A percentile compares a stretch with the other conserved stretches of the same genome.
phyloP scores from a whole-genome alignment of 2,797 vertebrate genomes.

The Enteromius unitaeniatus region DNA sequence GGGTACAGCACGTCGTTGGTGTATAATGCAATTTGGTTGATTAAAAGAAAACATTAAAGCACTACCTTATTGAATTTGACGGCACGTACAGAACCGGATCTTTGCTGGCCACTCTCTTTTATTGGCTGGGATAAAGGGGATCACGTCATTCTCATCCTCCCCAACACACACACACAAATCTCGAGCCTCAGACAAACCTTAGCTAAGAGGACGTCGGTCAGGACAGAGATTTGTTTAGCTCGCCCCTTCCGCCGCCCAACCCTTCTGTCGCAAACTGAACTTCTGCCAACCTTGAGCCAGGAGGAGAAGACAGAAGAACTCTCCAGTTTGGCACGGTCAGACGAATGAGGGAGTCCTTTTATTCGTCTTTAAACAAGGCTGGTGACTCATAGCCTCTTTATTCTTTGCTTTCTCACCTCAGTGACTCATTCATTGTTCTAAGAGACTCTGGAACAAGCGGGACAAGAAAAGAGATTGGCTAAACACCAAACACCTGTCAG shows the following conservation, averaged over 20 bases:
- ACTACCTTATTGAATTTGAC: constrained; percentile 87
- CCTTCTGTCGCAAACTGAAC: constrained; percentile 58
- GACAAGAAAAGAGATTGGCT: constrained; percentile 45
- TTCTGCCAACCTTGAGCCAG: constrained; percentile 74
- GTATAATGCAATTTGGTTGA: constrained; percentile 89
- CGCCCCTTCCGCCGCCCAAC: constrained; percentile 42
- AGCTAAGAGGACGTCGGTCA: constrained; percentile 77
- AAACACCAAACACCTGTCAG: constrained; percentile 76
- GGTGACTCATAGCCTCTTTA: constrained; percentile 72
- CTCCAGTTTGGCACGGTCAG: constrained; percentile 47
- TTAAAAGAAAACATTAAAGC: constrained; percentile 90
- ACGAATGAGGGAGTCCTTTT: constrained; percentile 69
- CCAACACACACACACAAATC: constrained; percentile 57
- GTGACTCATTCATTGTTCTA: constrained; percentile 76
- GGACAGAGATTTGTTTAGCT: constrained; percentile 77
- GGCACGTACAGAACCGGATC: constrained; percentile 83
- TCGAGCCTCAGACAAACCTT: constrained; percentile 75
- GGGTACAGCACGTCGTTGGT: constrained; percentile 69
- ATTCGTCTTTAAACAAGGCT: constrained; percentile 76
- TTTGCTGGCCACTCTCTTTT: constrained; percentile 84
- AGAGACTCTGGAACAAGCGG: constrained; percentile 64
- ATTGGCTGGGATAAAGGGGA: constrained; percentile 82
- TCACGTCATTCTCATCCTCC: constrained; percentile 79
- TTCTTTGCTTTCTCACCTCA: constrained; percentile 55
- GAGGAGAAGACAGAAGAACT: constrained; percentile 58